Evolutionary conservation across 2,888 invertebrate genomes (phyloP).

Genomic region (Nomada goodeniana): DNA sequence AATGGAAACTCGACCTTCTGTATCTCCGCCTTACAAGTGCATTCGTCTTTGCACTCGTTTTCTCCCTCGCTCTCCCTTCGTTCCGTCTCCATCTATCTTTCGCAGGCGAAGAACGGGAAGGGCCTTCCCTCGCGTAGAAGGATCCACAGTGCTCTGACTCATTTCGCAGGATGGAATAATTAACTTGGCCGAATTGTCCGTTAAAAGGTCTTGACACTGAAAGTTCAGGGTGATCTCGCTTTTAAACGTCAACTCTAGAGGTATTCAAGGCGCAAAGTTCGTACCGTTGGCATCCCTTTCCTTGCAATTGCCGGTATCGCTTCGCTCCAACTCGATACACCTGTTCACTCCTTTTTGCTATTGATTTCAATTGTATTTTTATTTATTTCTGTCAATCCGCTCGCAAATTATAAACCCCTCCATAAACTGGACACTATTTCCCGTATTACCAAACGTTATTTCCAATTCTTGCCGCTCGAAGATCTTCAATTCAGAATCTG

Average conservation of each 20-base stretch:
- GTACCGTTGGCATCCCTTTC: neutral
- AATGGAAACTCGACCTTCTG: conserved; percentile 39
- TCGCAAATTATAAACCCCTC: too few relatives aligned
- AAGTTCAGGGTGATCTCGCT: conserved; percentile 53
- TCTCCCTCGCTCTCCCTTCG: neutral
- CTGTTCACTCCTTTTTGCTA: neutral
- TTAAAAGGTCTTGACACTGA: conserved; percentile 76
- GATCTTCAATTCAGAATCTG: neutral
- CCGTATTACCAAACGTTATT: too few relatives aligned
- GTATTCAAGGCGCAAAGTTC: conserved; percentile 20
- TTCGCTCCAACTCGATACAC: neutral
- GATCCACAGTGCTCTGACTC: conserved; percentile 69
- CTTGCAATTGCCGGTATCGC: neutral
- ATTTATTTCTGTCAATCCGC: too few relatives aligned
- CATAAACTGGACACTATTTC: too few relatives aligned
- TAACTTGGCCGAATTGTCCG: conserved; percentile 76
- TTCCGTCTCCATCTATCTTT: conserved; percentile 8
- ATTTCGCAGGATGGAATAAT: conserved; percentile 79
- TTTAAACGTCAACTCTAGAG: conserved; percentile 29
- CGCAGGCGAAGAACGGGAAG: conserved; percentile 50
- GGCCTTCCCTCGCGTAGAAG: conserved; percentile 45
- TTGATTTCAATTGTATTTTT: too few relatives aligned
- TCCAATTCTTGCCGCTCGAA: neutral
- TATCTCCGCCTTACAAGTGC: too few relatives aligned
- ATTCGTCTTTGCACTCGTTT: neutral